A percentile compares a stretch with the other conserved stretches of the same genome.
phyloP scores from a whole-genome alignment of 2,888 invertebrate species.

The Drosophila paracracens region DNA sequence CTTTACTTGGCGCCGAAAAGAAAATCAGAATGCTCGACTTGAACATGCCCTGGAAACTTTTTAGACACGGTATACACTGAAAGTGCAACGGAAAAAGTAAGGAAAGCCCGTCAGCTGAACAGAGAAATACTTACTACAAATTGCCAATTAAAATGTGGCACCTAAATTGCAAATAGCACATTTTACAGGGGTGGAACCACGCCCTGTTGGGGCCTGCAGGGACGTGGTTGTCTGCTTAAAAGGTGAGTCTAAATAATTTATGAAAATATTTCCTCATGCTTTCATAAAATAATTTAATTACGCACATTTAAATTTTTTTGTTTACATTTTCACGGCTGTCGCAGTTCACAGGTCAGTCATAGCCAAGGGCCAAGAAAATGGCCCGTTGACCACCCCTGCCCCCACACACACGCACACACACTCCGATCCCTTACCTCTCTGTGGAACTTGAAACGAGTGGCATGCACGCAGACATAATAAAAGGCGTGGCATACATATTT shows the following conservation, averaged over 20 bases:
- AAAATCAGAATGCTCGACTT: background rate
- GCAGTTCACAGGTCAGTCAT: conserved; percentile 28
- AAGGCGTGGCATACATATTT: conserved; percentile 19
- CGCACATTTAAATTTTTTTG: conserved; percentile 53
- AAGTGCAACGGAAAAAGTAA: background rate
- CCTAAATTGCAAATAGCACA: conserved; percentile 12
- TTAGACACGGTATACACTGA: background rate
- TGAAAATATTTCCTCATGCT: conserved; percentile 59
- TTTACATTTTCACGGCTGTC: conserved; percentile 73
- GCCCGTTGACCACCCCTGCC: conserved; percentile 46
- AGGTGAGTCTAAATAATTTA: conserved; percentile 60
- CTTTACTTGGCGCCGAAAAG: background rate
- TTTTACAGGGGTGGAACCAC: conserved; percentile 18
- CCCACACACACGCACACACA: background rate
- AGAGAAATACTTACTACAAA: conserved; percentile 56
- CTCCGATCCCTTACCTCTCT: background rate
- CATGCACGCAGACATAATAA: conserved; percentile 52
- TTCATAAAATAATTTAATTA: conserved; percentile 75
- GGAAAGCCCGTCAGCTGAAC: background rate
- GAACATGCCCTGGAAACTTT: background rate
- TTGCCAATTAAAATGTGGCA: conserved; percentile 69
- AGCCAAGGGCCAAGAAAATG: conserved; percentile 21
- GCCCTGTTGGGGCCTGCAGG: conserved; percentile 8
- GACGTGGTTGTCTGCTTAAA: background rate
- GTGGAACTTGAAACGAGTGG: conserved; percentile 52